These are phyloP conservation scores for Fissipunctia ypsillon DNA, from an alignment of 2,888 invertebrate genomes.

Conservation along the genomic window DNA sequence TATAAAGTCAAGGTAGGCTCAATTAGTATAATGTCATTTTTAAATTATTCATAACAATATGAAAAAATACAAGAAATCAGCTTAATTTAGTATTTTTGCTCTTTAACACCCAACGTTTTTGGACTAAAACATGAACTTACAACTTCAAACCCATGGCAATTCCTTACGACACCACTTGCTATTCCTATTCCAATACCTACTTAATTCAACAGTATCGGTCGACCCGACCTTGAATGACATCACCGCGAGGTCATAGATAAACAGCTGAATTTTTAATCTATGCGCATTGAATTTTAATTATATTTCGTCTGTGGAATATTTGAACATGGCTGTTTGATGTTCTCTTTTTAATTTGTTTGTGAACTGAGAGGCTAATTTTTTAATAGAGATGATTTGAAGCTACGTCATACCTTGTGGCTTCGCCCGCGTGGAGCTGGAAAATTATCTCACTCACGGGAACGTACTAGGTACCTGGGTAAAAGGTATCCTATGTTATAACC, in stretches of 20 bases:
- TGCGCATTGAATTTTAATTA: slow-evolving; percentile 62
- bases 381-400: neutral
- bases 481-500: no score
- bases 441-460: no score
- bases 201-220: slow-evolving; percentile 39
- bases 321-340: slow-evolving; percentile 13
- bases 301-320: slow-evolving; percentile 43
- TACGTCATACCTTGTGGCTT: neutral
- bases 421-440: no score
- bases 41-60: neutral
- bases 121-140: neutral
- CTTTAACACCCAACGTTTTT: neutral
- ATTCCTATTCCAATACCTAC: slow-evolving; percentile 44
- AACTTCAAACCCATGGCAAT: slow-evolving; percentile 22
- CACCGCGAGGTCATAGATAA: slow-evolving; percentile 65
- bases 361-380: neutral
- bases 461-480: neutral
- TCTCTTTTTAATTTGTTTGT: slow-evolving; percentile 16
- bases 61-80: neutral
- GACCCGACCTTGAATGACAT: slow-evolving; percentile 70
- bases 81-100: neutral
- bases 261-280: slow-evolving; percentile 62
- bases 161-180: slow-evolving; percentile 34
- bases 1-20: slow-evolving; percentile 21
- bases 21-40: neutral